Evolutionary conservation across 2,888 invertebrate species (phyloP).

Genomic region (Dasysyrphus albostriatus): DNA sequence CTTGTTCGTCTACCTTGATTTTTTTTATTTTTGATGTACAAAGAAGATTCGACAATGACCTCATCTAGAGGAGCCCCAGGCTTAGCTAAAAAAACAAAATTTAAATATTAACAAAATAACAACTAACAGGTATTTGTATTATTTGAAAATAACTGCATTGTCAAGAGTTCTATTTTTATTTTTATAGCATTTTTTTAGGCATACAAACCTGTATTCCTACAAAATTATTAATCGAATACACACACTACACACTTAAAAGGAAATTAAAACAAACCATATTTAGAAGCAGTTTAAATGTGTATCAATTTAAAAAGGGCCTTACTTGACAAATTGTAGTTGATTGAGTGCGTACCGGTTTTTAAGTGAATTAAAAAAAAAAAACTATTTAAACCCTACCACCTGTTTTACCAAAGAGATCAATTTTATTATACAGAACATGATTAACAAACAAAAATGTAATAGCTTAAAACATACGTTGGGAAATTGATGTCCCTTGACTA

Average conservation of each 20-base stretch:
- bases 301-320: background rate
- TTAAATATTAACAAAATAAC: background rate
- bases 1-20: constrained; percentile 77
- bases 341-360: background rate
- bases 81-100: constrained; percentile 69
- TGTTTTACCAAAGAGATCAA: background rate
- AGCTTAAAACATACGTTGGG: constrained; percentile 1
- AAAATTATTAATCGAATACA: background rate
- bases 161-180: background rate
- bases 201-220: constrained; percentile 4
- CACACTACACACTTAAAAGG: background rate
- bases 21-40: constrained; percentile 83
- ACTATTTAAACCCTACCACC: background rate
- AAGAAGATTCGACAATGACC: constrained; percentile 84
- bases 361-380: background rate
- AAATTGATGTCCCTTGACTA: constrained; percentile 15
- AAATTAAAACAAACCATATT: background rate
- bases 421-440: background rate
- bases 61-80: constrained; percentile 83
- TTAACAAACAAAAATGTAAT: background rate
- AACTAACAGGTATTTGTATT: background rate
- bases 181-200: background rate
- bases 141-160: background rate
- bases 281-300: background rate
- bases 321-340: background rate